These are phyloP conservation scores for Notolabrus celidotus DNA, from an alignment of 2,797 vertebrate species.

Conservation along the genomic window DNA sequence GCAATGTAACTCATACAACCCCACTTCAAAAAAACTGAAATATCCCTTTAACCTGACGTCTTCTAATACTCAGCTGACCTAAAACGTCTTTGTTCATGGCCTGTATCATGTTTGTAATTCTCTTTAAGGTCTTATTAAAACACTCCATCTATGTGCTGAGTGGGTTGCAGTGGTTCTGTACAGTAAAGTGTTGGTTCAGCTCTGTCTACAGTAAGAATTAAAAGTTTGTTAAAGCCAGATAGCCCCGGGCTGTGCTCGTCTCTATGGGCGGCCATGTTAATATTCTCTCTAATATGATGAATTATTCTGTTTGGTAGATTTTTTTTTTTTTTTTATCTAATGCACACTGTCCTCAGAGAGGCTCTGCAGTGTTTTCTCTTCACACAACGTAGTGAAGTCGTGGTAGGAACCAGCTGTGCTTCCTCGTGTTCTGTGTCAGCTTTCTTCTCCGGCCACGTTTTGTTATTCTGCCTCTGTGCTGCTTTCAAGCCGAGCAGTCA, in stretches of 20 bases:
- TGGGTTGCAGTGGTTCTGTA: slow-evolving; percentile 4
- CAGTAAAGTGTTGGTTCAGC: slow-evolving; percentile 24
- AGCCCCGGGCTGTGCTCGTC: slow-evolving; percentile 33
- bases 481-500: slow-evolving; percentile 5
- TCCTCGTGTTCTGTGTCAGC: neutral
- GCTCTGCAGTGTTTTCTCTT: slow-evolving; percentile 41
- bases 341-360: slow-evolving; percentile 8
- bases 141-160: neutral
- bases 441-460: slow-evolving; percentile 1
- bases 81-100: neutral
- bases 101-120: neutral
- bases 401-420: slow-evolving; percentile 21
- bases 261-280: slow-evolving; percentile 44
- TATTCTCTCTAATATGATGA: slow-evolving; percentile 57
- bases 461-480: slow-evolving; percentile 7
- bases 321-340: slow-evolving; percentile 37
- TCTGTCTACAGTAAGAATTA: slow-evolving; percentile 42
- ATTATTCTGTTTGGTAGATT: slow-evolving; percentile 72
- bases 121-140: slow-evolving; percentile 2
- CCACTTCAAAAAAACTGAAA: too few relatives aligned
- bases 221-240: slow-evolving; percentile 38
- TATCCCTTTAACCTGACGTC: neutral
- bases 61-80: slow-evolving; percentile 1
- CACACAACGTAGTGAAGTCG: slow-evolving; percentile 25
- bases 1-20: too few relatives aligned